These are phyloP conservation scores for Thera obeliscata DNA, from an alignment of 2,888 invertebrate species.

Conservation along the genomic window DNA sequence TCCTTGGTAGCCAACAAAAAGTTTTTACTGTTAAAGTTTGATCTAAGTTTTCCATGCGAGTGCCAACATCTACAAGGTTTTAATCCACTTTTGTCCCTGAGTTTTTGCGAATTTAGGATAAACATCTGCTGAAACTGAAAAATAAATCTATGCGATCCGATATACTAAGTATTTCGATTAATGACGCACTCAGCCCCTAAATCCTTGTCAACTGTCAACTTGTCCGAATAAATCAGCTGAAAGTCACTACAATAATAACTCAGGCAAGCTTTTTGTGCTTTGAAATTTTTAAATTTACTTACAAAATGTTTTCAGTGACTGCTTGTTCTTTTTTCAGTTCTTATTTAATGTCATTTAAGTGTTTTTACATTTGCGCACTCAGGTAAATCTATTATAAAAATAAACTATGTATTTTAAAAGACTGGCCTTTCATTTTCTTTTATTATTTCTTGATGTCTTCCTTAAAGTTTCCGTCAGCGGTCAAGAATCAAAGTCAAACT, in stretches of 20 bases:
- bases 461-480: too few relatives aligned
- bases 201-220: constrained; percentile 11
- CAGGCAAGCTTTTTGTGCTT: neutral
- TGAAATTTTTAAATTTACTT: neutral
- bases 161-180: constrained; percentile 6
- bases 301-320: constrained; percentile 5
- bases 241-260: constrained; percentile 17
- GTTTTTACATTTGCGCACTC: too few relatives aligned
- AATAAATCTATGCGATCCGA: neutral
- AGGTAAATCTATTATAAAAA: neutral
- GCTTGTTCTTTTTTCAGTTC: neutral
- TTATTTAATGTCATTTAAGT: neutral
- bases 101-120: neutral
- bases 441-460: too few relatives aligned
- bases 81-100: too few relatives aligned
- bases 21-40: too few relatives aligned
- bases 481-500: too few relatives aligned
- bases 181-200: constrained; percentile 5
- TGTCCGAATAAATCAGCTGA: constrained; percentile 16
- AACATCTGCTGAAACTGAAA: constrained; percentile 1
- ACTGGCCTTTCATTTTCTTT: too few relatives aligned
- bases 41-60: too few relatives aligned
- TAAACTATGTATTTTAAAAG: too few relatives aligned
- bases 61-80: too few relatives aligned
- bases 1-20: too few relatives aligned